Conservation (phyloP, 2,888 invertebrate species). For the Hyposoter didymator region DNA sequence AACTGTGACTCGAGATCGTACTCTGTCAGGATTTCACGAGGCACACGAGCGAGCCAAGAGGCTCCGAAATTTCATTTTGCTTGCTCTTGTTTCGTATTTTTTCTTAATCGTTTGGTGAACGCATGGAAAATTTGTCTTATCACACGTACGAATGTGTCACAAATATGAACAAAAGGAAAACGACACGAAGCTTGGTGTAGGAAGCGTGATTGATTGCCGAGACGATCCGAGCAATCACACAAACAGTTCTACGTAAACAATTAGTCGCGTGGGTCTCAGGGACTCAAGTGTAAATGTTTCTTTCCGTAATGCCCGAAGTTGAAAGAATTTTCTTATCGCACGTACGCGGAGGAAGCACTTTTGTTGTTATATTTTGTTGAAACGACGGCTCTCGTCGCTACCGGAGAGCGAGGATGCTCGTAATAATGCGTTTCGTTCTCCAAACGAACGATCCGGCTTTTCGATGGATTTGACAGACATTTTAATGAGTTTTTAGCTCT, state of each 20-base stretch:
- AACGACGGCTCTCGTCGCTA: slow-evolving; percentile 15
- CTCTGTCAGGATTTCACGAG: neutral
- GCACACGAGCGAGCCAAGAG: slow-evolving; percentile 1
- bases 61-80: slow-evolving; percentile 50
- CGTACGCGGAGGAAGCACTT: neutral
- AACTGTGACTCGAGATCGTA: neutral
- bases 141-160: neutral
- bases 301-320: neutral
- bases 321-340: slow-evolving; percentile 34
- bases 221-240: neutral
- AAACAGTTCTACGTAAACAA: neutral
- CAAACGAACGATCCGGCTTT: slow-evolving; percentile 34
- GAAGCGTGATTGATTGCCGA: neutral
- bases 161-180: neutral
- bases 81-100: neutral
- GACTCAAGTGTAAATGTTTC: neutral
- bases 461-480: slow-evolving; percentile 14
- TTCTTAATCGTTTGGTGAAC: neutral
- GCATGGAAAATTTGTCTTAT: slow-evolving; percentile 3
- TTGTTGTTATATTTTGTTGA: slow-evolving; percentile 7
- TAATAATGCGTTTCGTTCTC: slow-evolving; percentile 28
- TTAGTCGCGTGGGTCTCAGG: neutral
- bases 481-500: neutral
- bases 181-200: neutral
- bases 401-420: slow-evolving; percentile 7